Base-by-base conservation (phyloP, 2,797 vertebrate genomes). In the Lindbergichthys nudifrons region DNA sequence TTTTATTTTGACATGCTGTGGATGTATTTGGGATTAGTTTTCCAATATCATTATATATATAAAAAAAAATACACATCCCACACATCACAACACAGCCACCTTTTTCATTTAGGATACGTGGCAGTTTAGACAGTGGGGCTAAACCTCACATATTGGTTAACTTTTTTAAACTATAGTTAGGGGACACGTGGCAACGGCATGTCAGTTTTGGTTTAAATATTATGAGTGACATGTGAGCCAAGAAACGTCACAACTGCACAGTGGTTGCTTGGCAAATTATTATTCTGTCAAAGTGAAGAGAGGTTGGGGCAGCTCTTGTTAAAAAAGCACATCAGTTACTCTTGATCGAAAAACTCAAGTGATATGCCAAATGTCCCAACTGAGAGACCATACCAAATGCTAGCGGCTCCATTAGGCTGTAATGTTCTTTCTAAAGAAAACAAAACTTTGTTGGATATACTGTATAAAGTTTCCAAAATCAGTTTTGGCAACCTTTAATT, bases 71-170 rank as follows among this genome's bases (percentile, higher is more conserved):
- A 26, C 26, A 26, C 26, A 26, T 26, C 26, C 26, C 26, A 36
- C 32, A 6, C 32, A 36, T 36, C 32, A 36, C 32, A 15, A 15
- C 7, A 16, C 46, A 41, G 43, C 14, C 10, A 32, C 8, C 58
- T n/a, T 39, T 41, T 32, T 53, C n/a, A 19, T 1, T 56, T n/a
- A 45, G 5, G 3, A 9, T 6, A 26, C 26, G 26, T 26, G 26
- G 47, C 26, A 11, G 30, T 32, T 21, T 2, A 47, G 16, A 51
- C 18, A 52, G 21, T 18, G 13, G 0, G 42, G 36, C 1, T 3
- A 57, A 10, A 47, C 2, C n/a, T 63, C 47, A 23, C 0, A 2
- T 60, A 81, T 80, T 11, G 65, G 63, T 39, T 77, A 75, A 78
- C 57, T 76, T 3, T 73, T 82, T 63, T 61, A 41, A 48, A 70